A percentile compares a stretch with the other conserved stretches of the same genome.
Evolutionary conservation across 2,113 vertebrate genomes (phyloP).

Genomic region (Morphnarchus princeps): DNA sequence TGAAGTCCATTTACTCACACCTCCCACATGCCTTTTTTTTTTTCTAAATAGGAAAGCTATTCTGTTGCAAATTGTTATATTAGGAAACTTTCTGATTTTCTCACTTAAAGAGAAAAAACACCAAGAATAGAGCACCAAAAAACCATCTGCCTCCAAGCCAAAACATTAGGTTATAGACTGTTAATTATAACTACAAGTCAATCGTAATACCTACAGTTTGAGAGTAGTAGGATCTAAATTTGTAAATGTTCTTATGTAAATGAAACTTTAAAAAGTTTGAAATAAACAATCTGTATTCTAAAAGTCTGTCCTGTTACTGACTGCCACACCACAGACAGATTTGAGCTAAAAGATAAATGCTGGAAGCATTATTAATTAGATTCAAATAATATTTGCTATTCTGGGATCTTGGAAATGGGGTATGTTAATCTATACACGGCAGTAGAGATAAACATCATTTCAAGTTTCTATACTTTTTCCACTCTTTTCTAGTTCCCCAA

Average conservation of each 20-base stretch:
- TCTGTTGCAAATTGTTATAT: not conserved
- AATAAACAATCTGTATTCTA: not conserved
- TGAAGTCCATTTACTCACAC: not conserved
- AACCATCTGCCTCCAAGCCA: not conserved
- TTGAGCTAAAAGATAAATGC: not conserved
- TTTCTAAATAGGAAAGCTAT: not conserved
- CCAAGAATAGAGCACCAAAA: not conserved
- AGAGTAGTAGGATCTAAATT: not conserved
- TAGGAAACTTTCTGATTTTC: not conserved
- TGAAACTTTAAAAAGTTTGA: not conserved
- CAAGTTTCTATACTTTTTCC: not conserved
- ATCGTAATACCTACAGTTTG: not conserved
- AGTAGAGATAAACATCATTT: not conserved
- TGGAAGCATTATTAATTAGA: not conserved
- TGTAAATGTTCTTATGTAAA: not conserved
- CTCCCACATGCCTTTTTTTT: not conserved
- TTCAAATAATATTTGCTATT: not conserved
- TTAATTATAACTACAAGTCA: not conserved
- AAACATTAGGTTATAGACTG: not conserved
- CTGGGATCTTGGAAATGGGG: not conserved
- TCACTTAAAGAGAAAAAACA: not conserved
- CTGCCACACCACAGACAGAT: not conserved
- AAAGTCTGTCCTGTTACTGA: not conserved
- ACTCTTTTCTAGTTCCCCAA: not conserved
- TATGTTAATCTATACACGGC: not conserved